Evolutionary conservation across 2,888 invertebrate species (phyloP).

Genomic region (Parasteatoda lunata): DNA sequence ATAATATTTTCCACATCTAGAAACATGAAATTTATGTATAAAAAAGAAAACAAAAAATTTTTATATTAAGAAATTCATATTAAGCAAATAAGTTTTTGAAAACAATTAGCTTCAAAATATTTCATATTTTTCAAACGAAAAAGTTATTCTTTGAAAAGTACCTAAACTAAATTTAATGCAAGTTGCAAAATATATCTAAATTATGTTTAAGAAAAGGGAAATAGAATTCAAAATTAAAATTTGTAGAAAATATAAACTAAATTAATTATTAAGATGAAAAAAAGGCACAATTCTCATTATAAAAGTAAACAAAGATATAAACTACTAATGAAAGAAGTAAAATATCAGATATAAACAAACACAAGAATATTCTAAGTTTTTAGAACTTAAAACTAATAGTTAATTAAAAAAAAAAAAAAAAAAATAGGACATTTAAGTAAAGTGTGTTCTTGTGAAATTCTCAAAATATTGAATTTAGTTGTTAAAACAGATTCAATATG

Average conservation of each 20-base stretch:
- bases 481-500: too few relatives aligned
- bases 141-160: background rate
- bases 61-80: background rate
- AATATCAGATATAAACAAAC: too few relatives aligned
- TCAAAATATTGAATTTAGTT: too few relatives aligned
- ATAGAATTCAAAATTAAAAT: background rate
- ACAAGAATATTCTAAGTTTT: too few relatives aligned
- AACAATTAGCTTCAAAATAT: background rate
- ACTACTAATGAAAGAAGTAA: too few relatives aligned
- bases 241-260: background rate
- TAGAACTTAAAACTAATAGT: too few relatives aligned
- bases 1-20: slow-evolving; percentile 84
- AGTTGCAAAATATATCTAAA: background rate
- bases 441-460: too few relatives aligned
- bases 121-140: background rate
- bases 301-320: too few relatives aligned
- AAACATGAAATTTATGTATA: slow-evolving; percentile 21
- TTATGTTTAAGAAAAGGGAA: background rate
- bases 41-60: slow-evolving; percentile 47
- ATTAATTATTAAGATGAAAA: too few relatives aligned
- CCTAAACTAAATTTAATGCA: background rate
- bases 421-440: too few relatives aligned
- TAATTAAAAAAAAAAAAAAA: too few relatives aligned
- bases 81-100: background rate
- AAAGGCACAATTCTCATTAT: too few relatives aligned